Conservation (phyloP, 2,113 vertebrate genomes). For the Lonchura striata region DNA sequence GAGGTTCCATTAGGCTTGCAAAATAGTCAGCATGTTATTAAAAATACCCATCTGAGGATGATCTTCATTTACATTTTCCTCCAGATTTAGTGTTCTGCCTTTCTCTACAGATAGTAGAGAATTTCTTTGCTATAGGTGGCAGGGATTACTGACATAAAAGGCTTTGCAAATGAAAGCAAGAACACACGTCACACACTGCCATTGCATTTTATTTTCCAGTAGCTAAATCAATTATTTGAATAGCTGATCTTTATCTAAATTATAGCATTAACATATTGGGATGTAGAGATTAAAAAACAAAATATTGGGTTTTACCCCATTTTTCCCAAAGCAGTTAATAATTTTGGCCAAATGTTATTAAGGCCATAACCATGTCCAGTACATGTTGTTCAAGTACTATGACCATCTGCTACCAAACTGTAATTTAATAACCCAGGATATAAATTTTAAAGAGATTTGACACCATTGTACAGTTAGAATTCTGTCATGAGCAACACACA, state of each 20-base stretch:
- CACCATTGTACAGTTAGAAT: not conserved
- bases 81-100: not conserved
- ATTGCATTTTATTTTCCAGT: not conserved
- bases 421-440: not conserved
- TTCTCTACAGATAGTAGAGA: not conserved
- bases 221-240: not conserved
- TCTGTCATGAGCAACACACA: not conserved
- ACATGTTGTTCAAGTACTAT: not conserved
- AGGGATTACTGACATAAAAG: not conserved
- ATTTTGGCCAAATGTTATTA: not conserved
- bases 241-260: not conserved
- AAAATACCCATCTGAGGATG: not conserved
- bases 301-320: not conserved
- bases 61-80: not conserved
- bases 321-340: not conserved
- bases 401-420: not conserved
- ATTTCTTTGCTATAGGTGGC: not conserved
- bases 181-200: too few species aligned
- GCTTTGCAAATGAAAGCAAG: not conserved
- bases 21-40: not conserved
- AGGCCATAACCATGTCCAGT: not conserved
- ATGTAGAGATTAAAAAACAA: not conserved
- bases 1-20: not conserved
- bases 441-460: not conserved
- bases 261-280: not conserved